These are phyloP conservation scores for Cranoglanis bouderius DNA, from an alignment of 2,113 vertebrate genomes.

Conservation along the genomic window DNA sequence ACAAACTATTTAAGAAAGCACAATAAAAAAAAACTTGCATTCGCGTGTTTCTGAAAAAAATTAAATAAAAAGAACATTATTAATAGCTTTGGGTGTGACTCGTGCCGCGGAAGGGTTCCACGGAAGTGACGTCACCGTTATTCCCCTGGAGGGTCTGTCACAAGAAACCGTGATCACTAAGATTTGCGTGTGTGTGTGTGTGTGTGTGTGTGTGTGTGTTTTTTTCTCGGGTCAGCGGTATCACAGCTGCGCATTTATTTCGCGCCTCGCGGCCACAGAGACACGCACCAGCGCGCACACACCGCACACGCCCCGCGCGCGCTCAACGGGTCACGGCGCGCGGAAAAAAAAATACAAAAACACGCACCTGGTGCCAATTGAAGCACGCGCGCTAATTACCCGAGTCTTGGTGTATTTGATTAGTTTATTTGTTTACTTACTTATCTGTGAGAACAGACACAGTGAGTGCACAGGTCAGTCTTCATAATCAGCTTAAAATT, in stretches of 20 bases:
- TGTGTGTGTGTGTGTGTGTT: background rate
- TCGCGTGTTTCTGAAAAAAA: background rate
- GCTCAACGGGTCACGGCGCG: background rate
- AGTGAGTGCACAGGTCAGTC: background rate
- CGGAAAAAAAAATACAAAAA: background rate
- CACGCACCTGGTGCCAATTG: background rate
- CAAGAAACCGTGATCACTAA: background rate
- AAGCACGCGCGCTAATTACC: background rate
- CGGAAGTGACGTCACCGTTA: background rate
- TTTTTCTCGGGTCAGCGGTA: constrained; percentile 6
- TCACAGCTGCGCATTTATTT: constrained; percentile 28
- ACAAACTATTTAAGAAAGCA: background rate
- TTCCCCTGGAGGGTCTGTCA: background rate
- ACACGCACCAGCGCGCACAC: background rate
- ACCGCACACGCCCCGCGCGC: constrained; percentile 26
- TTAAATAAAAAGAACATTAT: background rate
- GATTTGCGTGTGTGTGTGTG: background rate
- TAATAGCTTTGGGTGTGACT: constrained; percentile 2
- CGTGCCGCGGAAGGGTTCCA: background rate
- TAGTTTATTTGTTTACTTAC: background rate
- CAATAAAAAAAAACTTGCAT: background rate
- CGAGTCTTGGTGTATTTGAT: background rate
- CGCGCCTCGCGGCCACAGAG: background rate
- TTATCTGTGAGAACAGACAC: background rate
- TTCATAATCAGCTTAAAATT: background rate